Conservation (phyloP, 2,113 vertebrate species). For the Sarotherodon lohbergeri region DNA sequence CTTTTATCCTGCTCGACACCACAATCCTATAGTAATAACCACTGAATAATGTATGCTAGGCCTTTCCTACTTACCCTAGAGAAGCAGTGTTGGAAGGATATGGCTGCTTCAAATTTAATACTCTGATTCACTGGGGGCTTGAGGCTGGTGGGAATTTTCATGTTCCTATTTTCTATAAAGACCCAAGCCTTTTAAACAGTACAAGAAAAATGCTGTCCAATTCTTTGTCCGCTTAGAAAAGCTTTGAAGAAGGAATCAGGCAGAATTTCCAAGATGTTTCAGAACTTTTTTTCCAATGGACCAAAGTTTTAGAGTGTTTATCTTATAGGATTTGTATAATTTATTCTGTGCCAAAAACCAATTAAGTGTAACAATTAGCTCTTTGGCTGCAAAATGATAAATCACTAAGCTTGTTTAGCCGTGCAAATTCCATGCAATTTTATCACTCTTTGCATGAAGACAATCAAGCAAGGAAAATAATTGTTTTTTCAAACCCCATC, state of each 20-base stretch:
- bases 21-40: conserved; percentile 1
- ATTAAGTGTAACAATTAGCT: conserved; percentile 18
- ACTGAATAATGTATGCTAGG: conserved; percentile 17
- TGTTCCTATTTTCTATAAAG: conserved; percentile 13
- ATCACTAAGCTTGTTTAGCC: not conserved
- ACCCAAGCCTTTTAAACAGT: not conserved
- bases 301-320: not conserved
- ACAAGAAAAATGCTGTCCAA: not conserved
- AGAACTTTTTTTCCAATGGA: not conserved
- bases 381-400: not conserved
- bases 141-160: not conserved
- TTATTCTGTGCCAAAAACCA: not conserved
- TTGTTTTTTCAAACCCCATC: not conserved
- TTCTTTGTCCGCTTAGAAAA: not conserved
- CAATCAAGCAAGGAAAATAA: not conserved
- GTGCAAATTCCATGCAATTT: not conserved
- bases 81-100: not conserved
- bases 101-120: conserved; percentile 17
- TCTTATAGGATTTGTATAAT: not conserved
- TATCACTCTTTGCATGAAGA: not conserved
- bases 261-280: not conserved
- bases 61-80: not conserved
- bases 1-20: not conserved
- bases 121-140: not conserved
- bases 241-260: not conserved